Percentiles rank a stretch among this genome's conserved stretches.
These are phyloP conservation scores for Stercorarius parasiticus DNA, from an alignment of 2,113 vertebrate species.

Conservation along the genomic window DNA sequence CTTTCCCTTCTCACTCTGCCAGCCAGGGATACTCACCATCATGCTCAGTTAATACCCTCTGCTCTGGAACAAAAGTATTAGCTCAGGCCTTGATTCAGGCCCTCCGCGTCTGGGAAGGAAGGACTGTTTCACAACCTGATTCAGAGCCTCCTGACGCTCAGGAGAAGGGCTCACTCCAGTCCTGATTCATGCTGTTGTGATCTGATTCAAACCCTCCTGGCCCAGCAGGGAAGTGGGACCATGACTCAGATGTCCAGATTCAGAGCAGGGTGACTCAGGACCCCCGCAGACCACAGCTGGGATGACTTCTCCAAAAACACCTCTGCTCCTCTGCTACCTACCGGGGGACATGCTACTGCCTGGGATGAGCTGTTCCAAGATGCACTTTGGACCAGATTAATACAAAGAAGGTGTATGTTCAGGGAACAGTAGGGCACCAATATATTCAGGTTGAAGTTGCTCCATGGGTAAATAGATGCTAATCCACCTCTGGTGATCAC, in stretches of 20 bases:
- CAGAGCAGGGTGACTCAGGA: background rate
- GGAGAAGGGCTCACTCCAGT: background rate
- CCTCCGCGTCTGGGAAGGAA: background rate
- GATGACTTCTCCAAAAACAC: background rate
- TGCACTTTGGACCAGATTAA: background rate
- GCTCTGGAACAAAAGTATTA: background rate
- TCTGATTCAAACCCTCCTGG: constrained; percentile 34
- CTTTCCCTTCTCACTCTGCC: background rate
- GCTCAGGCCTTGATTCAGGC: constrained; percentile 12
- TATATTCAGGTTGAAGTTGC: background rate
- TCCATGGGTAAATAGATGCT: background rate
- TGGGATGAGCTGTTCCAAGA: background rate
- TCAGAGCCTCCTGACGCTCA: constrained; percentile 44
- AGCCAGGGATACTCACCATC: background rate
- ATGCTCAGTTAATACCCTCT: background rate
- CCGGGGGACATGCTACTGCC: background rate
- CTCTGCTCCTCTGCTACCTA: background rate
- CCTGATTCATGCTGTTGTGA: background rate
- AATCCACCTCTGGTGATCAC: background rate
- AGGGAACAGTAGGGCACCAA: background rate
- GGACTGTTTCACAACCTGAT: background rate
- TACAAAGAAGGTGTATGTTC: background rate
- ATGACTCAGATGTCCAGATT: background rate
- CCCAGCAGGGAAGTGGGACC: background rate
- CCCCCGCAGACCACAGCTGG: background rate